These are phyloP conservation scores for Cryptotis parvus DNA, from an alignment of 2,113 vertebrate species.

Conservation along the genomic window DNA sequence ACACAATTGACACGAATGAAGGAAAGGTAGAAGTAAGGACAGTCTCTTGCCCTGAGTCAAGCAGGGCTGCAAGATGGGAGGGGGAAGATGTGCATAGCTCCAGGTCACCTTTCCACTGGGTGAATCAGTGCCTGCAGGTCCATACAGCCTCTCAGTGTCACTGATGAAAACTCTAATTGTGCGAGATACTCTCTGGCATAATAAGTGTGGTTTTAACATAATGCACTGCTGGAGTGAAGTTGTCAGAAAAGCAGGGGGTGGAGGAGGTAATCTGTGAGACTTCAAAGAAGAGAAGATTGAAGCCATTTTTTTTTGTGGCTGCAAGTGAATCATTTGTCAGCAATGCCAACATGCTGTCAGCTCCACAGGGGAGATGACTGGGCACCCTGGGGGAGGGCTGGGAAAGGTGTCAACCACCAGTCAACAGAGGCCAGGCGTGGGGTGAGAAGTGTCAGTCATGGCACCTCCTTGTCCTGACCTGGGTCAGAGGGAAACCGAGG, in stretches of 20 bases:
- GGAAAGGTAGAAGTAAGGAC: neutral
- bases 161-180: constrained; percentile 56
- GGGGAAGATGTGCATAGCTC: neutral
- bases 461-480: constrained; percentile 67
- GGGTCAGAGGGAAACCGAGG: constrained; percentile 73
- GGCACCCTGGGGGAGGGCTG: constrained; percentile 65
- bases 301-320: constrained; percentile 62
- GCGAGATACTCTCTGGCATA: constrained; percentile 52
- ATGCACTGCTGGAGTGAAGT: constrained; percentile 67
- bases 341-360: constrained; percentile 74
- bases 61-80: rapidly evolving
- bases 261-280: constrained; percentile 66
- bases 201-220: constrained; percentile 65
- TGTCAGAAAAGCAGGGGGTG: constrained; percentile 55
- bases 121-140: neutral
- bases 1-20: neutral
- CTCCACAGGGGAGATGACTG: constrained; percentile 62
- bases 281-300: constrained; percentile 67
- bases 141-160: neutral
- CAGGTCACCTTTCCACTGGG: neutral
- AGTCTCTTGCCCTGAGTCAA: neutral
- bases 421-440: constrained; percentile 72
- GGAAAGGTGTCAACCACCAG: constrained; percentile 62
- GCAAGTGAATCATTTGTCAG: constrained; percentile 85
- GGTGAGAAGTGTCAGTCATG: constrained; percentile 75